Percentiles rank a stretch among this genome's conserved stretches.
Conservation (phyloP, 2,888 invertebrate genomes). For the Drosophila koepferae region DNA sequence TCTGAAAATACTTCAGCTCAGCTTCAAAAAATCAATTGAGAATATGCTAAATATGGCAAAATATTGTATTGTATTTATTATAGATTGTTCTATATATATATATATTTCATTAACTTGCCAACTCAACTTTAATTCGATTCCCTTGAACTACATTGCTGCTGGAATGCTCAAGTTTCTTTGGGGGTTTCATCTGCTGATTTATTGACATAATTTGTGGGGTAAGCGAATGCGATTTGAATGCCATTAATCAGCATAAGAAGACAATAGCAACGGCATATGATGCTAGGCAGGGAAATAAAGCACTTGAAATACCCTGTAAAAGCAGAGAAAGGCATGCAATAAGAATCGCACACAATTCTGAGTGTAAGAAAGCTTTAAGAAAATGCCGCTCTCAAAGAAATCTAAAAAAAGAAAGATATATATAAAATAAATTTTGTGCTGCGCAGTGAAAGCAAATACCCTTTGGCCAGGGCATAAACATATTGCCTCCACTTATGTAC, state of each 20-base stretch:
- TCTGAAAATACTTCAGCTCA: no score
- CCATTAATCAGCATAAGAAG: slow-evolving; percentile 64
- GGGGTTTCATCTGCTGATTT: slow-evolving; percentile 50
- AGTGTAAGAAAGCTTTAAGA: neutral
- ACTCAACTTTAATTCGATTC: neutral
- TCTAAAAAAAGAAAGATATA: no score
- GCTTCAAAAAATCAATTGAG: no score
- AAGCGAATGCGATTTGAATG: slow-evolving; percentile 63
- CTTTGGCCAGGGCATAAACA: neutral
- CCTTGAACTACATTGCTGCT: neutral
- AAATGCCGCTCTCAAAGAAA: neutral
- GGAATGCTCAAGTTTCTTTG: neutral
- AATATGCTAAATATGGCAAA: no score
- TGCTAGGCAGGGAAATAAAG: no score
- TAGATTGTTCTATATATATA: neutral
- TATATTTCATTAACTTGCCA: neutral
- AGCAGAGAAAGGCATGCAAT: no score
- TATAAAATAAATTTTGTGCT: neutral
- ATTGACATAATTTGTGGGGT: slow-evolving; percentile 63
- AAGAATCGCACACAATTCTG: no score
- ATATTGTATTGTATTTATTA: no score
- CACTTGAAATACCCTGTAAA: neutral
- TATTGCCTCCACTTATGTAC: slow-evolving; percentile 4
- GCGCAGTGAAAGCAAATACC: neutral
- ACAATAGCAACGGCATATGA: slow-evolving; percentile 48